Percentiles rank a stretch among this genome's conserved stretches.
Evolutionary conservation across 2,888 invertebrate genomes (phyloP).

Genomic region (Scotopteryx bipunctaria): DNA sequence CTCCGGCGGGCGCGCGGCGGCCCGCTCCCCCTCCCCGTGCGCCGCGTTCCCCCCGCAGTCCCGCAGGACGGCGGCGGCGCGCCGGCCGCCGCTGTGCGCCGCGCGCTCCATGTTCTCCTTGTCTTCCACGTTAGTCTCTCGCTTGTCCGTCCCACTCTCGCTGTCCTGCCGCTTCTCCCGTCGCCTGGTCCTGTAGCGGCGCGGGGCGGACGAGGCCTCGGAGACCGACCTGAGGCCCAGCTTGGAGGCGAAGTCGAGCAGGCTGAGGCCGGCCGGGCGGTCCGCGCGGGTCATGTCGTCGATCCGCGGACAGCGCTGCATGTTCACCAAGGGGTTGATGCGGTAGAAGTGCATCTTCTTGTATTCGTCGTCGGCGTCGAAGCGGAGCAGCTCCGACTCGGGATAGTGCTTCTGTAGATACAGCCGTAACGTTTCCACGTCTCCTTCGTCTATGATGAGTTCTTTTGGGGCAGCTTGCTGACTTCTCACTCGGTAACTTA

Average conservation of each 20-base stretch:
- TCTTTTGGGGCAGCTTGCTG: slow-evolving; percentile 6
- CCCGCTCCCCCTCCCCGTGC: no score
- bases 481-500: no score
- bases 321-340: slow-evolving; percentile 57
- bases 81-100: no score
- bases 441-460: slow-evolving; percentile 21
- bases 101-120: no score
- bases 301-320: slow-evolving; percentile 44
- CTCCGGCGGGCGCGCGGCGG: no score
- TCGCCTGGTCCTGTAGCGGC: slow-evolving; percentile 14
- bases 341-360: slow-evolving; percentile 43
- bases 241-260: slow-evolving; percentile 46
- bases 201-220: slow-evolving; percentile 15
- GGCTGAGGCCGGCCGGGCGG: slow-evolving; percentile 17
- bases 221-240: slow-evolving; percentile 46
- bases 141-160: background rate
- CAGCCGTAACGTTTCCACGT: slow-evolving; percentile 20
- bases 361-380: slow-evolving; percentile 19
- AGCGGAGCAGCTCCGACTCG: slow-evolving; percentile 15
- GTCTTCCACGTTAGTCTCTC: background rate
- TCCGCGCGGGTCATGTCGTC: slow-evolving; percentile 31
- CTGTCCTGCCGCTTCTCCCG: background rate
- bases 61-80: no score
- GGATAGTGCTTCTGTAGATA: slow-evolving; percentile 10
- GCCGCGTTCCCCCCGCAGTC: no score